Evolutionary conservation across 2,113 vertebrate genomes (phyloP).

Genomic region (Limanda limanda): DNA sequence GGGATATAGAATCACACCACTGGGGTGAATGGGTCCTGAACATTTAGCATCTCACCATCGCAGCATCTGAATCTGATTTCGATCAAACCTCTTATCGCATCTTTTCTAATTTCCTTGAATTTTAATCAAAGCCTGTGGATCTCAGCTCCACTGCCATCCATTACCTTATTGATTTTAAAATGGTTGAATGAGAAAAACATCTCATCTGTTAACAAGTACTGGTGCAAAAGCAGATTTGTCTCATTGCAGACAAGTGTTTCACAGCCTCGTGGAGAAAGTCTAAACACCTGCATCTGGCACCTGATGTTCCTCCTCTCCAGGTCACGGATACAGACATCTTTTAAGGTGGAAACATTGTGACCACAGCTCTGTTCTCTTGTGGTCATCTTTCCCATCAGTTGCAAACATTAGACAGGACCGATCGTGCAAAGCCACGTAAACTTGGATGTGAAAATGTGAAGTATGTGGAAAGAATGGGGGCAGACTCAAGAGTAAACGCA

Average conservation of each 20-base stretch:
- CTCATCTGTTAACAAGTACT: not conserved
- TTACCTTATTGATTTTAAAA: not conserved
- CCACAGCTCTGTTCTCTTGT: slow-evolving; percentile 30
- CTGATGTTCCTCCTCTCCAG: not conserved
- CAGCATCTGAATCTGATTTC: slow-evolving; percentile 7
- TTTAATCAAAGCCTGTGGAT: slow-evolving; percentile 44
- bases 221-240: not conserved
- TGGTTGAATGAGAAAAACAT: no score
- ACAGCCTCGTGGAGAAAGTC: not conserved
- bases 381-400: slow-evolving; percentile 43
- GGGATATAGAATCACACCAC: not conserved
- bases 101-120: slow-evolving; percentile 19
- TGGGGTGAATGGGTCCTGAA: not conserved
- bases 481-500: slow-evolving; percentile 70
- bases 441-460: slow-evolving; percentile 62
- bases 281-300: not conserved
- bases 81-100: not conserved
- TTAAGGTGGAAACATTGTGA: slow-evolving; percentile 36
- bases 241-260: slow-evolving; percentile 1
- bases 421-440: slow-evolving; percentile 33
- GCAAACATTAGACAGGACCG: slow-evolving; percentile 23
- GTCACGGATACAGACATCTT: not conserved
- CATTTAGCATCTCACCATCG: not conserved
- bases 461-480: slow-evolving; percentile 73
- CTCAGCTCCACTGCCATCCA: slow-evolving; percentile 11